Base-by-base conservation (phyloP, 2,797 vertebrate genomes). In the Sebastes dallii region DNA sequence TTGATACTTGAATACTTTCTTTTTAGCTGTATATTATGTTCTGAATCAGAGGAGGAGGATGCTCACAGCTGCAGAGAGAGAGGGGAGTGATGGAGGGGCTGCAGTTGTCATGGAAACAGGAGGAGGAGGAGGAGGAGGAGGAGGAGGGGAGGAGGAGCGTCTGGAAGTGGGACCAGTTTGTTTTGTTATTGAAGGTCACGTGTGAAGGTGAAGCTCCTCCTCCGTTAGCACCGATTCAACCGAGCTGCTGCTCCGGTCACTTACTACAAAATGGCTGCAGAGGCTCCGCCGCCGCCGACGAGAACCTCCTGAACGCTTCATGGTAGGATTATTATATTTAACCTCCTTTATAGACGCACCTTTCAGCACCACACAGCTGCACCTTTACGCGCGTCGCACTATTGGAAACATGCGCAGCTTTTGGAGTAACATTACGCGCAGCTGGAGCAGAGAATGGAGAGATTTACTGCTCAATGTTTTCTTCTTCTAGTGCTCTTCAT, bases 221-320 rank as follows among this genome's bases (percentile, higher is more conserved):
- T 90, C 93, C 85, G 92, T 93, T 91, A 92, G 86, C 94, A 89
- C 89, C 83, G 91, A 93, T 92, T 91, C 88, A 88, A 91, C 90
- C 84, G 88, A 90, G 90, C 93, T 91, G 88, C 91, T 91, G 93
- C 93, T 94, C 93, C 93, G 94, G 93, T 95, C 94, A 96, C 91
- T 95, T 94, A 94, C 91, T 93, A 96, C 95, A 96, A 96, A 96
- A 96, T 96, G 95, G 96, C 95, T 95, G 96, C 94, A 94, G 87
- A 91, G 88, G 92, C 93, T 94, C 90, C 91, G 84, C 86, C 91
- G 84, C 86, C 91, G 91, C 81, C 81, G 59, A 83, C 80, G 92
- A 91, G 86, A 92, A 79, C 72, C 87, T 80, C 89, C 84, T 95
- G 89, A 96, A 91, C 86, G 90, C 92, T 94, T 93, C 86, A 92